A percentile compares a stretch with the other conserved stretches of the same genome.
phyloP scores from a whole-genome alignment of 2,797 vertebrate genomes.

The Artibeus lituratus region DNA sequence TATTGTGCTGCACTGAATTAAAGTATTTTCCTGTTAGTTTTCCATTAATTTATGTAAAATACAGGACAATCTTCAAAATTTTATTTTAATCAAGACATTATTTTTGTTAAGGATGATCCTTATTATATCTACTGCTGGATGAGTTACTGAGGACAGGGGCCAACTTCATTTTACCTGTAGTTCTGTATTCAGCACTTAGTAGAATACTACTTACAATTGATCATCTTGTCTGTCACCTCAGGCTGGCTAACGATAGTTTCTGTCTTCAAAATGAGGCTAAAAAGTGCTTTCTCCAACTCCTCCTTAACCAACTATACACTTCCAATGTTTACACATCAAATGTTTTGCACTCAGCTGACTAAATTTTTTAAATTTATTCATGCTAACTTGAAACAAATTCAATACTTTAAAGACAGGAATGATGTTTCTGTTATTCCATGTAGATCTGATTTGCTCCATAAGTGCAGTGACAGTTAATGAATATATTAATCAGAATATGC shows the following conservation, averaged over 20 bases:
- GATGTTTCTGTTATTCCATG: not conserved
- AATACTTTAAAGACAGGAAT: not conserved
- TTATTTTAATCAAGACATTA: constrained; percentile 18
- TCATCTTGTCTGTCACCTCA: not conserved
- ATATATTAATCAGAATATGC: not conserved
- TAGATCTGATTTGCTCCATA: not conserved
- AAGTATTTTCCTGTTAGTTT: not conserved
- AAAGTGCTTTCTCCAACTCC: not conserved
- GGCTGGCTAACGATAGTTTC: not conserved
- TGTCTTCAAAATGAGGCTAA: not conserved
- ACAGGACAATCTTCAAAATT: not conserved
- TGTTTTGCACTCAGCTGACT: not conserved
- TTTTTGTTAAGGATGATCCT: not conserved
- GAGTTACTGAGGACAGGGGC: not conserved
- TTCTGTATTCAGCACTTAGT: not conserved
- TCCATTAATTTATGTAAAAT: not conserved
- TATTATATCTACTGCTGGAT: not conserved
- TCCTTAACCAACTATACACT: not conserved
- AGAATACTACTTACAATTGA: not conserved
- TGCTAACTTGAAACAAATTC: not conserved
- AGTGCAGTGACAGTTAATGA: not conserved
- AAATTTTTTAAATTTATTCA: not conserved
- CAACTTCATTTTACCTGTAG: not conserved
- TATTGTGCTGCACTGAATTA: not conserved
- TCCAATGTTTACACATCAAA: not conserved